Evolutionary conservation across 2,113 vertebrate genomes (phyloP), one percentile per base, ranked within the genome.

Genomic region (Butorides virescens): DNA sequence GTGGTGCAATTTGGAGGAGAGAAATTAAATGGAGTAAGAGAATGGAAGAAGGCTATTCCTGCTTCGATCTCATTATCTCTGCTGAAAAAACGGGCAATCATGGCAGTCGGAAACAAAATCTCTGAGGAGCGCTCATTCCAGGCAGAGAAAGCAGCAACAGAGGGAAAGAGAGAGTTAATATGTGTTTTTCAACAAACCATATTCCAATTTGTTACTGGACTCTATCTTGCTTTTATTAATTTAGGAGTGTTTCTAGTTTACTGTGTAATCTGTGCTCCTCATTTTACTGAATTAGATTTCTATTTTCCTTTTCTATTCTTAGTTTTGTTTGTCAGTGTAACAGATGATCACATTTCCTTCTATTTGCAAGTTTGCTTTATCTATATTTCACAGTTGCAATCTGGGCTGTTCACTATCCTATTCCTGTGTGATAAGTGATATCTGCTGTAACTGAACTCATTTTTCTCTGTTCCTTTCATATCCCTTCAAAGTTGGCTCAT

Each of bases 401-500:
- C 81, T 89, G 50, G 42, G 32, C 46, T 95, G 70, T 88, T 92
- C 94, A 91, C 80, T 85, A 2, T 63, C 66, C 86, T 96, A 90
- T 90, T 88, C 30, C 37, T 59, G 55, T 79, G 46, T 91, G 61
- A 83, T 93, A 92, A 95, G 80, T 88, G 90, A 20, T 80, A 94
- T 56, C 84, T 91, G 59, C 87, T 93, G 14, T 79, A 94, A 92
- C 79, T 93, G 52, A 97, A 82, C 91, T 95, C 73, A 75, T 96
- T 95, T 97, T 94, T 70, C 52, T 88, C 58, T 70, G 14, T 89
- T 96, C 59, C 77, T 95, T 95, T 95, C 73, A 55, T 86, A 87
- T 83, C 50, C 56, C 93, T 96, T 94, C 77, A 58, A 97, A 87
- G 30, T 29, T 75, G 92, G 86, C 67, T 97, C 90, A 93, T 95